A percentile compares a stretch with the other conserved stretches of the same genome.
Conservation (phyloP, 2,797 vertebrate genomes). For the Galaxias olidus region DNA sequence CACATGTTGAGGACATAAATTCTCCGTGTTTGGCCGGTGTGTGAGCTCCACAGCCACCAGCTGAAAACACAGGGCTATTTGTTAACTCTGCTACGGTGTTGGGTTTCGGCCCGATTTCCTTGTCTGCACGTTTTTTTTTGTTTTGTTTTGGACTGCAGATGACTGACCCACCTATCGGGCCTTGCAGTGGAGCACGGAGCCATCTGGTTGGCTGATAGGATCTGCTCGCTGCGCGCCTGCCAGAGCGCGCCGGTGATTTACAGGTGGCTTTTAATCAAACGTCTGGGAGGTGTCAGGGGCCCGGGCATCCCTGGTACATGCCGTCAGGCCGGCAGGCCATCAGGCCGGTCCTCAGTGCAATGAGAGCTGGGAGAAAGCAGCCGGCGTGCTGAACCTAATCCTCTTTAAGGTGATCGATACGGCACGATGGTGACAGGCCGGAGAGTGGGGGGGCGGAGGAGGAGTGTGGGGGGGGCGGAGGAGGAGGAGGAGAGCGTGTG, state of each 20-base stretch:
- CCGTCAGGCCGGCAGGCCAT: no score
- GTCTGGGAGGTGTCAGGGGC: no score
- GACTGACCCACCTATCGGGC: slow-evolving; percentile 56
- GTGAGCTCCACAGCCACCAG: slow-evolving; percentile 41
- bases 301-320: no score
- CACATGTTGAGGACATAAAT: slow-evolving; percentile 62
- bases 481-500: no score
- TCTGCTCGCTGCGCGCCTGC: slow-evolving; percentile 33
- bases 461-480: no score
- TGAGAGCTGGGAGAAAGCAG: slow-evolving; percentile 30
- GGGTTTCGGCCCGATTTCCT: slow-evolving; percentile 43
- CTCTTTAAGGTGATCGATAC: slow-evolving; percentile 54
- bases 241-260: no score
- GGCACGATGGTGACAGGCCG: slow-evolving; percentile 30
- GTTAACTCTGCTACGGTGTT: slow-evolving; percentile 48
- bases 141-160: slow-evolving; percentile 42
- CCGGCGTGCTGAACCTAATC: slow-evolving; percentile 41
- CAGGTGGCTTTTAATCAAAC: slow-evolving; percentile 55
- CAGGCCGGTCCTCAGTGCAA: slow-evolving; percentile 25
- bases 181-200: slow-evolving; percentile 28
- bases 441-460: no score
- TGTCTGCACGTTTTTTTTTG: no score
- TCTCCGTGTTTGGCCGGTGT: slow-evolving; percentile 22
- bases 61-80: slow-evolving; percentile 63
- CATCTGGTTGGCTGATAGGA: slow-evolving; percentile 61